Base-by-base conservation (phyloP, 1,140 invertebrate genomes). In the Teleopsis dalmanni region DNA sequence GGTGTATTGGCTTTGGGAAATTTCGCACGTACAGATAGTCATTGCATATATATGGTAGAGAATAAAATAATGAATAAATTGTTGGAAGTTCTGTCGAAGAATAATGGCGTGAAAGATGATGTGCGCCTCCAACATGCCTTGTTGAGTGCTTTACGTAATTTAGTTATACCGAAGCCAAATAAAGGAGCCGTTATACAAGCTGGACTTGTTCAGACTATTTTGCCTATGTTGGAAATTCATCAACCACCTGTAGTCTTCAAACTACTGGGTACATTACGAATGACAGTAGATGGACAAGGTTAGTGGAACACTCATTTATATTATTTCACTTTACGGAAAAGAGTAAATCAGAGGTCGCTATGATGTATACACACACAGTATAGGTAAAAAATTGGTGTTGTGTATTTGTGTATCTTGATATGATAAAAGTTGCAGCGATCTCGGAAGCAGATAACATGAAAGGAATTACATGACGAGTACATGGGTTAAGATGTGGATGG, bases 1-100 rank as follows among this genome's bases (percentile, higher is more conserved):
- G 88, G 84, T 0, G 82, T 90, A 9, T 75, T 93, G 36, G 87
- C 89, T 3, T 79, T 92, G 57, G 89, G 88, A 2, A 95, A 95
- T 73, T 93, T 95, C 75, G 90, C 90, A 3, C 73, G 90, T 35
- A 85, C 82, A 62, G 90, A 94, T 71, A 78, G 78, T 18, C 85
- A 92, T 62, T 92, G 91, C 66, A 79, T 82, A 26, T 76, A 84
- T 48, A 87, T 95, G 79, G 88, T 92, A 54, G 73, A 83, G 43
- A 78, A 83, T 56, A 84, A 84, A 11, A 80, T 91, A 31, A 83
- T 84, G 59, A 79, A 83, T 55, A 84, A 85, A 63, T 72, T 95
- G 34, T 70, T 91, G 4, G 57, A 61, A 29, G 62, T 82, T 7
- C 52, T 86, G 3, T 65, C 72, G 38, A 75, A 73, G 48, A 81